Conservation (phyloP, 2,797 vertebrate species). For the Chloroceryle inda region DNA sequence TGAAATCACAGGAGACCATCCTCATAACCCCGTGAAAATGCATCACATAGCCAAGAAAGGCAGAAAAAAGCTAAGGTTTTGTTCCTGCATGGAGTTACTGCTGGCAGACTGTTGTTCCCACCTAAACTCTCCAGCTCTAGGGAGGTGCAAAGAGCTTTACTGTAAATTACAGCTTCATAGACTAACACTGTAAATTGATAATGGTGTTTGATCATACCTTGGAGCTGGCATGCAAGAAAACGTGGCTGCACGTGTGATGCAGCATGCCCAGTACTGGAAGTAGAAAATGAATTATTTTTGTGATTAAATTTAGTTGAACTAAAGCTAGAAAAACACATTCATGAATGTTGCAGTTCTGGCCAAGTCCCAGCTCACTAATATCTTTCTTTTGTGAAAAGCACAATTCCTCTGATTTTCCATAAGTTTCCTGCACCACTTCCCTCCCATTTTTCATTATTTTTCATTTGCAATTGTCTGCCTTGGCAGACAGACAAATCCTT, state of each 20-base stretch:
- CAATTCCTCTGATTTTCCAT: not conserved
- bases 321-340: not conserved
- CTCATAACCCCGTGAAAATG: not conserved
- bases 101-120: not conserved
- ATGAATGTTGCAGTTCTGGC: not conserved
- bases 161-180: conserved; percentile 3
- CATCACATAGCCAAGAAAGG: not conserved
- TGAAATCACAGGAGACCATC: not conserved
- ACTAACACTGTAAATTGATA: not conserved
- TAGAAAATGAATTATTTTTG: not conserved
- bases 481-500: conserved; percentile 2
- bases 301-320: not conserved
- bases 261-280: not conserved
- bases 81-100: not conserved
- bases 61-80: not conserved
- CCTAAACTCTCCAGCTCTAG: not conserved
- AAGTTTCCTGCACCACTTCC: not conserved
- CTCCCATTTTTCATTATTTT: not conserved
- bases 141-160: not conserved
- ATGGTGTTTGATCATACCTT: not conserved
- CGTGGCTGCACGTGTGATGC: not conserved
- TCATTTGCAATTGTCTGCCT: not conserved
- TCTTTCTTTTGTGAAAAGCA: not conserved
- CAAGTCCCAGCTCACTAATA: not conserved
- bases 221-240: not conserved